Evolutionary conservation across 2,888 invertebrate genomes (phyloP).

Genomic region (Sinopyrophorus schimmeli): DNA sequence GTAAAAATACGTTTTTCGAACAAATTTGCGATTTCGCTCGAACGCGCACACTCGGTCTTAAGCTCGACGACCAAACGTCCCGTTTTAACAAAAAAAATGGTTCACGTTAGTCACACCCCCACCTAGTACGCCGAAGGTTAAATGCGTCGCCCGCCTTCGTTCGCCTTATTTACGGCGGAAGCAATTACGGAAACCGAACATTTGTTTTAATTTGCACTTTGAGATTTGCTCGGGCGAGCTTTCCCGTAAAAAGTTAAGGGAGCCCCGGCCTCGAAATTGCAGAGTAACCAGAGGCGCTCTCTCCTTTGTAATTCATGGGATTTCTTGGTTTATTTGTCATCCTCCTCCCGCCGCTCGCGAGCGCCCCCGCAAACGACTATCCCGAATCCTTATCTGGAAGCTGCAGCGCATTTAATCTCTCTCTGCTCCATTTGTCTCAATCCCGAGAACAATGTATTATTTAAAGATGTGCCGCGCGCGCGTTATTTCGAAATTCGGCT

Average conservation of each 20-base stretch:
- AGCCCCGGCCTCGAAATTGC: constrained; percentile 49
- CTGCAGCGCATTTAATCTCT: constrained; percentile 49
- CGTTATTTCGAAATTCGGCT: constrained; percentile 36
- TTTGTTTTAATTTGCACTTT: constrained; percentile 49
- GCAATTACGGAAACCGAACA: constrained; percentile 28
- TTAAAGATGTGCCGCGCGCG: constrained; percentile 48
- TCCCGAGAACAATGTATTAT: constrained; percentile 56
- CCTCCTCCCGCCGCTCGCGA: constrained; percentile 51
- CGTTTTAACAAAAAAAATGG: too few relatives aligned
- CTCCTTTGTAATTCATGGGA: constrained; percentile 57
- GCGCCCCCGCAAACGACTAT: constrained; percentile 37
- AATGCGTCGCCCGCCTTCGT: too few relatives aligned
- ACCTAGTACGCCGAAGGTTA: too few relatives aligned
- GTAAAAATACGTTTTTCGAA: too few relatives aligned
- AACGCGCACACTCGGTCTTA: too few relatives aligned
- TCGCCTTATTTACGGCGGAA: constrained; percentile 23
- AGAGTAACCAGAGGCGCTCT: constrained; percentile 53
- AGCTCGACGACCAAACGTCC: too few relatives aligned
- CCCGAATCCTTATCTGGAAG: constrained; percentile 32
- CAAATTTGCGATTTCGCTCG: too few relatives aligned
- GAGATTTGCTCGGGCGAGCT: constrained; percentile 41
- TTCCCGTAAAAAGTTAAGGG: constrained; percentile 33
- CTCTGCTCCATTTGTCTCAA: constrained; percentile 56
- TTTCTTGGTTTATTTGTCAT: constrained; percentile 57
- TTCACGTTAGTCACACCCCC: too few relatives aligned